A percentile compares a stretch with the other conserved stretches of the same genome.
These are phyloP conservation scores for Ciconia nigra DNA, from an alignment of 2,797 vertebrate species.

Conservation along the genomic window DNA sequence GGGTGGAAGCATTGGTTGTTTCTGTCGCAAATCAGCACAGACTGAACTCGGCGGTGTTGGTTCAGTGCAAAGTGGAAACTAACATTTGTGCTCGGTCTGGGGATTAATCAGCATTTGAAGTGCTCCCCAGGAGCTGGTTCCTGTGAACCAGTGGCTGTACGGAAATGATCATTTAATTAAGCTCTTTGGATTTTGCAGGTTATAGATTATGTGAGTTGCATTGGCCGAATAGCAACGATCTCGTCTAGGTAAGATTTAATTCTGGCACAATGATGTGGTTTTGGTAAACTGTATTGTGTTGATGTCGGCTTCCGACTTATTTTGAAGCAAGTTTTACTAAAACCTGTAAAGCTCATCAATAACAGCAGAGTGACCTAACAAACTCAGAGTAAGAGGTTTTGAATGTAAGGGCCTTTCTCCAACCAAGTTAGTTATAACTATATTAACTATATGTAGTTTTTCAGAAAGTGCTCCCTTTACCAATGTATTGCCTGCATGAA, in stretches of 20 bases:
- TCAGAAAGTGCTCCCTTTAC: not conserved
- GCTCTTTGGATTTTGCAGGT: slow-evolving; percentile 57
- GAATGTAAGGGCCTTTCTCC: not conserved
- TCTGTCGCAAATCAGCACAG: not conserved
- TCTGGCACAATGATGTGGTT: not conserved
- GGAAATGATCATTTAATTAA: not conserved
- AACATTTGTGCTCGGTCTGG: not conserved
- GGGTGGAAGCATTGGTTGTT: not conserved
- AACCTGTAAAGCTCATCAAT: not conserved
- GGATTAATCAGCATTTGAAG: not conserved
- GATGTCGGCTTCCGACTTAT: not conserved
- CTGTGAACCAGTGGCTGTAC: not conserved
- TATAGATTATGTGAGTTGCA: slow-evolving; percentile 31
- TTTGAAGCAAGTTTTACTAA: not conserved
- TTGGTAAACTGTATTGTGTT: not conserved
- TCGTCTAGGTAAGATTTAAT: slow-evolving; percentile 76
- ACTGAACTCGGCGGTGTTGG: not conserved
- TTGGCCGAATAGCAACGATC: slow-evolving; percentile 69
- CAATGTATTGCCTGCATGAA: not conserved
- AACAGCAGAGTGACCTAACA: not conserved
- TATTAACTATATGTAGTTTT: not conserved
- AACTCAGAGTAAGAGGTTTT: not conserved
- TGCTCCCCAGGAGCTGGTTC: not conserved
- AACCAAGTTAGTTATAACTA: not conserved
- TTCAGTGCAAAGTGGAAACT: not conserved